Evolutionary conservation across 2,113 vertebrate genomes (phyloP).

Genomic region (Ammospiza nelsoni): DNA sequence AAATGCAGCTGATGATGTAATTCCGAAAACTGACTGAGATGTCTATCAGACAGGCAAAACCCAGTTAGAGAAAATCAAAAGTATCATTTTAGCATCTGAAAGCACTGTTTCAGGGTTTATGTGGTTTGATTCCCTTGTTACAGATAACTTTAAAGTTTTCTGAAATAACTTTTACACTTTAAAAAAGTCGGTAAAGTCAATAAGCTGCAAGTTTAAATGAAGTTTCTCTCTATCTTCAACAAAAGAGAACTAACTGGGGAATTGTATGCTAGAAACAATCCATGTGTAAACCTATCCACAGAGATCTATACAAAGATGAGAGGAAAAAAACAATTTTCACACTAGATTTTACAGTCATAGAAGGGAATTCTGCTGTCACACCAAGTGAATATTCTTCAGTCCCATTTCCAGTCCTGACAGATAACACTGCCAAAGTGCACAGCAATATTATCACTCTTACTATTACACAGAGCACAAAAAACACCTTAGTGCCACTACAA

Average conservation of each 20-base stretch:
- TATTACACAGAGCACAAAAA: not conserved
- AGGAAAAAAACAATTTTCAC: not conserved
- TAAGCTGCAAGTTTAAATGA: not conserved
- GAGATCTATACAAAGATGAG: not conserved
- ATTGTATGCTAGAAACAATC: not conserved
- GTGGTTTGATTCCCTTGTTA: not conserved
- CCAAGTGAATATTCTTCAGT: not conserved
- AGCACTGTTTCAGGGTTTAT: not conserved
- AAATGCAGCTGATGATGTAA: not conserved
- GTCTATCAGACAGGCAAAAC: not conserved
- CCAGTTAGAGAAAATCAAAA: not conserved
- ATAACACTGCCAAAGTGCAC: fast-evolving
- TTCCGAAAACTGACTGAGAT: not conserved
- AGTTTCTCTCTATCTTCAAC: not conserved
- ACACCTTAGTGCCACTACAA: not conserved
- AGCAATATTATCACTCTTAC: not conserved
- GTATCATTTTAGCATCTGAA: not conserved
- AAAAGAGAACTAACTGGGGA: not conserved
- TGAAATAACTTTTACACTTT: not conserved
- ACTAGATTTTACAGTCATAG: not conserved
- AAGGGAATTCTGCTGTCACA: not conserved
- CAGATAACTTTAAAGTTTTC: not conserved
- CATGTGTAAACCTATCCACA: not conserved
- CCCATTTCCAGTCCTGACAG: not conserved
- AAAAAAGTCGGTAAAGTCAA: not conserved